These are phyloP conservation scores for Phalacrocorax brasilianus DNA, from an alignment of 2,113 vertebrate species.

Conservation along the genomic window DNA sequence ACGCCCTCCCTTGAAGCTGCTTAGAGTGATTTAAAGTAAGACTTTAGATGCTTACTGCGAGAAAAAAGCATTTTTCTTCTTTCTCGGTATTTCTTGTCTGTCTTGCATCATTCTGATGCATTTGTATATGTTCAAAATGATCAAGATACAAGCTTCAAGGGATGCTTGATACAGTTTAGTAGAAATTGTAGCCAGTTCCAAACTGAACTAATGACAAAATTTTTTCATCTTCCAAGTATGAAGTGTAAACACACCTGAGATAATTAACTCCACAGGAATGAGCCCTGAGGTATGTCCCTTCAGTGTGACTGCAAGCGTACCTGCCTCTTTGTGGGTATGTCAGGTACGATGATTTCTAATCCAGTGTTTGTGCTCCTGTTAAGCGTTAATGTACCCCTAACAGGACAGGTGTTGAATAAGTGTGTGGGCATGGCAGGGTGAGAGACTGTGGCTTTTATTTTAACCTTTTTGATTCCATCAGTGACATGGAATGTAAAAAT, in stretches of 20 bases:
- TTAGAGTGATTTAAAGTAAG: not conserved
- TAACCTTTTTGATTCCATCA: accelerated
- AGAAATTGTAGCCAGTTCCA: not conserved
- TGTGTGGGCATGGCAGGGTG: accelerated
- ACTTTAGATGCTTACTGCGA: not conserved
- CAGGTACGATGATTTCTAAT: not conserved
- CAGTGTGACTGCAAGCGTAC: not conserved
- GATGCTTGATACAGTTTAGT: not conserved
- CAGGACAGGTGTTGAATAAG: not conserved
- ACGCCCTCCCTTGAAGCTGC: not conserved
- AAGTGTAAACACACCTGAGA: not conserved
- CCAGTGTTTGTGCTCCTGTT: not conserved
- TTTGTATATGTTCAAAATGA: too few relatives aligned
- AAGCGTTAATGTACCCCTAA: accelerated
- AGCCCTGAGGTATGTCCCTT: not conserved
- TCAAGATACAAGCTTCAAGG: not conserved
- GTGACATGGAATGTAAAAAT: not conserved
- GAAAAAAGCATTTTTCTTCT: not conserved
- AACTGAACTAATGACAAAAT: not conserved
- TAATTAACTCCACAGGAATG: not conserved
- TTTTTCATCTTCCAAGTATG: not conserved
- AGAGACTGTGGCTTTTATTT: not conserved
- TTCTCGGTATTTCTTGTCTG: not conserved
- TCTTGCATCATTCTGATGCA: not conserved
- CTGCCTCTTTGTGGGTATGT: not conserved